These are phyloP conservation scores for Plectropomus leopardus DNA, from an alignment of 2,113 vertebrate species.

Conservation along the genomic window DNA sequence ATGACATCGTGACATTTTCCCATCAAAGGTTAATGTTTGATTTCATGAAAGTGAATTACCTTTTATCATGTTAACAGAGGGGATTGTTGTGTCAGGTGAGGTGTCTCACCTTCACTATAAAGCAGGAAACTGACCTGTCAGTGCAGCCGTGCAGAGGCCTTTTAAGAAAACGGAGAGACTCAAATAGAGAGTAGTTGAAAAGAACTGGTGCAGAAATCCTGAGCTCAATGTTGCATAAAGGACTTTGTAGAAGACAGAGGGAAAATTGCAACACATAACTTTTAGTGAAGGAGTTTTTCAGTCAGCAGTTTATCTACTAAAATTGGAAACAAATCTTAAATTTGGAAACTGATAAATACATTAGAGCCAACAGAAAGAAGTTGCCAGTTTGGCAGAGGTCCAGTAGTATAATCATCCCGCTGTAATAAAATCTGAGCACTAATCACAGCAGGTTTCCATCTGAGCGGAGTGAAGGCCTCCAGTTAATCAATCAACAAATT, in stretches of 20 bases:
- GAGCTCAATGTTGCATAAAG: not conserved
- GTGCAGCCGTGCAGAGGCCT: not conserved
- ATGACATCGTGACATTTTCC: not conserved
- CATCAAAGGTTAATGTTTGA: not conserved
- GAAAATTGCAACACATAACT: not conserved
- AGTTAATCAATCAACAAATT: constrained; percentile 1
- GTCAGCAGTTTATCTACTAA: not conserved
- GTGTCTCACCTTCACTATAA: not conserved
- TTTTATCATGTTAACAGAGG: not conserved
- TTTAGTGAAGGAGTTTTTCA: not conserved
- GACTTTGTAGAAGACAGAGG: not conserved
- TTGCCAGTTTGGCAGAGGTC: not conserved
- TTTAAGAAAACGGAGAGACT: not conserved
- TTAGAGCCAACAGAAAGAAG: not conserved
- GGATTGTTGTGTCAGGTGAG: not conserved
- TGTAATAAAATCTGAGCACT: constrained; percentile 6
- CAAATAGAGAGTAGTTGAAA: not conserved
- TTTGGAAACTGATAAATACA: not conserved
- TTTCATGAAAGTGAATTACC: not conserved
- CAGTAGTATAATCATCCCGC: not conserved
- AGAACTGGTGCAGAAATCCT: not conserved
- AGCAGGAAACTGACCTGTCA: constrained; percentile 10
- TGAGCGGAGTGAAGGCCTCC: not conserved
- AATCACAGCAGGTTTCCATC: constrained; percentile 2
- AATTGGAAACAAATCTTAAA: not conserved